Evolutionary conservation across 1,140 invertebrate genomes (phyloP), one percentile per base, ranked within the genome.

Genomic region (Battus philenor): DNA sequence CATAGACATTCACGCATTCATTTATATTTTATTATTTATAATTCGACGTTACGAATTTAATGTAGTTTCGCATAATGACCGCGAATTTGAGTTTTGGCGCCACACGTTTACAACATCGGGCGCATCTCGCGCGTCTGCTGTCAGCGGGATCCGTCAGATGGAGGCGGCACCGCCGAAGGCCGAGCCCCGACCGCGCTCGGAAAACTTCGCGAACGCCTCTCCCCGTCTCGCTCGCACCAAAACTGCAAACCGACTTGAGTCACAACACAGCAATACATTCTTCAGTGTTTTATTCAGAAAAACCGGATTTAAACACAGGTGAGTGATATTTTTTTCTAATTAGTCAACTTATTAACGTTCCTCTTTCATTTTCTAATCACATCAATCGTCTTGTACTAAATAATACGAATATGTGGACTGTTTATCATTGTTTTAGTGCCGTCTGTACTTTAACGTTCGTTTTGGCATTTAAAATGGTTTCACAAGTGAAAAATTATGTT

Each of bases 81-180:
- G 50, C 44, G 56, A 52, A 51, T 52, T 59, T 65, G 48, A 38
- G 34, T 56, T 50, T 68, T 75, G 59, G 58, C 71, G 61, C 60
- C 62, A 59, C 68, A 59, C 74, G 69, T 71, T 58, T 58, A 54
- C 49, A 60, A 67, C 70, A 65, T 62, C 50, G 55, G 63, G 66
- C 74, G 74, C 72, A 60, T 63, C 53, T 62, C 47, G 61, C 68
- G 68, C 70, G 68, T 78, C 65, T 78, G 70, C 71, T 71, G 74
- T 68, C 64, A 74, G 31, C 52, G 60, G 45, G 51, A 54, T 68
- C 68, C 57, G 73, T 79, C 72, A 74, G 54, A 44, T 30, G 47
- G 31, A 56, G 58, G 59, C 59, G 72, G 74, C 74, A 41, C 50
- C 59, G 41, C 53, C 59, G 46, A 64, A 65, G 68, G 74, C 57